Evolutionary conservation across 2,113 vertebrate species (phyloP).

Genomic region (Pollimyrus isidori): DNA sequence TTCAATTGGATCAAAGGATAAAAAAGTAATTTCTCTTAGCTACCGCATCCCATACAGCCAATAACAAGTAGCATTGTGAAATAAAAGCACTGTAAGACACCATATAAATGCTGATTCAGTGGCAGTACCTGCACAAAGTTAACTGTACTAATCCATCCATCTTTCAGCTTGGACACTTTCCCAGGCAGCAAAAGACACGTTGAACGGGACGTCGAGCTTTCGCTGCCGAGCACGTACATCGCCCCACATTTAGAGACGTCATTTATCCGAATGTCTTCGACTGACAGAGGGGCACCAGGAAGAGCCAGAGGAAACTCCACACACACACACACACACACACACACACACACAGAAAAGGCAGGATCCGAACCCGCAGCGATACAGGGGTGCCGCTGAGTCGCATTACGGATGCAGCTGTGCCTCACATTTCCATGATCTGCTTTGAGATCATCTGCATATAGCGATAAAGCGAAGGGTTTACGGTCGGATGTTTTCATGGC

Average conservation of each 20-base stretch:
- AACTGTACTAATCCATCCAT: neutral
- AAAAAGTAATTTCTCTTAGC: slow-evolving; percentile 3
- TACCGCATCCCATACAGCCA: neutral
- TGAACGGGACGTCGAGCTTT: neutral
- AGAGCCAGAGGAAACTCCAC: neutral
- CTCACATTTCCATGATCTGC: neutral
- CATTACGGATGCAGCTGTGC: neutral
- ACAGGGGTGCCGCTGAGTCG: neutral
- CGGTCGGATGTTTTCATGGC: neutral
- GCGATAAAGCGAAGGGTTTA: neutral
- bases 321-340: neutral
- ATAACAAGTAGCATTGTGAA: neutral
- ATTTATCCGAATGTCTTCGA: neutral
- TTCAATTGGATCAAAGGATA: slow-evolving; percentile 4
- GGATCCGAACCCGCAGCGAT: neutral
- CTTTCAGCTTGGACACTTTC: neutral
- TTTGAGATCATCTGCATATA: neutral
- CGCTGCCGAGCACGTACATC: neutral
- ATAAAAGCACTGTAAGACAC: neutral
- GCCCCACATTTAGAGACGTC: neutral
- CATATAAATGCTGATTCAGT: neutral
- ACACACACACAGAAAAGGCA: neutral
- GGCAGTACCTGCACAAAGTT: neutral
- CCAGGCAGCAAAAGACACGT: neutral
- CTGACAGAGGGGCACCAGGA: neutral